A percentile compares a stretch with the other conserved stretches of the same genome.
Conservation (phyloP, 2,113 vertebrate species). For the Actenoides hombroni region DNA sequence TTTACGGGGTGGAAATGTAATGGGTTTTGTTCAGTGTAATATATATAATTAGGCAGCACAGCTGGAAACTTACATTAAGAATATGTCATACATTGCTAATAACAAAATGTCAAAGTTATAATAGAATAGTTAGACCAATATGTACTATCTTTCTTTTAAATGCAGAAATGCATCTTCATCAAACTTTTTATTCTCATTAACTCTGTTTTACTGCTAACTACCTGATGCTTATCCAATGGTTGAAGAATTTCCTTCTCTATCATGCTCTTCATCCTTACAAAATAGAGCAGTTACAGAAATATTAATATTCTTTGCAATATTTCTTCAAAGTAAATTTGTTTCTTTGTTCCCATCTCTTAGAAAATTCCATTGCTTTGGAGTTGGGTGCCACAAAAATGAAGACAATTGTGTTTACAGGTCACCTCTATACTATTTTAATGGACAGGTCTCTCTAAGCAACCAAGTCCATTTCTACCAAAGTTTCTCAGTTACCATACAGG, state of each 20-base stretch:
- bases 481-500: not conserved
- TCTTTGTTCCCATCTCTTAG: not conserved
- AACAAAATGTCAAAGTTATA: not conserved
- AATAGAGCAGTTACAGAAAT: not conserved
- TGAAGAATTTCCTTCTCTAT: not conserved
- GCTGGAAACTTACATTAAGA: not conserved
- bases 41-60: not conserved
- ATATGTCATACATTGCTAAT: not conserved
- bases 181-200: not conserved
- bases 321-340: not conserved
- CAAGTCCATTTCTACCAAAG: not conserved
- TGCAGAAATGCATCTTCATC: not conserved
- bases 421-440: not conserved
- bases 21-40: not conserved
- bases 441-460: not conserved
- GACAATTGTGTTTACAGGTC: not conserved
- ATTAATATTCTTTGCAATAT: not conserved
- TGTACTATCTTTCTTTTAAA: not conserved
- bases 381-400: not conserved
- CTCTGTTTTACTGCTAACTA: not conserved
- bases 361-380: not conserved
- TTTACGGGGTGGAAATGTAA: not conserved
- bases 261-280: not conserved
- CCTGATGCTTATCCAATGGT: not conserved
- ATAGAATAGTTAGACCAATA: not conserved